These are phyloP conservation scores for Cranoglanis bouderius DNA, from an alignment of 2,113 vertebrate genomes.

Conservation along the genomic window DNA sequence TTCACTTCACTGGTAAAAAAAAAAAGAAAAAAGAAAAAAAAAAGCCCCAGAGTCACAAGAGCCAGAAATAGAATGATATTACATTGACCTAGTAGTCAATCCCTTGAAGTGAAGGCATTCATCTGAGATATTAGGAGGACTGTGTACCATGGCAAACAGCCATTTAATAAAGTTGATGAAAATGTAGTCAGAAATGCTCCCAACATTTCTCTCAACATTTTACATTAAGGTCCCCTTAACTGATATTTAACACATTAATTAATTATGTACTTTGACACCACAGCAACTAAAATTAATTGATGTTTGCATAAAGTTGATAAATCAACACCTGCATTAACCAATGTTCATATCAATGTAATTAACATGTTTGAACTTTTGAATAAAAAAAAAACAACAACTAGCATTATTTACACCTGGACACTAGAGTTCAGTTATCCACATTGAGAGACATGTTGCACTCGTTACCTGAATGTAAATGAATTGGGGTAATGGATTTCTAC, in stretches of 20 bases:
- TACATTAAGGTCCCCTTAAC: background rate
- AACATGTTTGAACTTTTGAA: background rate
- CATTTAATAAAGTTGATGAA: conserved; percentile 8
- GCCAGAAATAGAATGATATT: conserved; percentile 49
- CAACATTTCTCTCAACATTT: background rate
- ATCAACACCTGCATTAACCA: background rate
- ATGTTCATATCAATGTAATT: background rate
- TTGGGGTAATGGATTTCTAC: background rate
- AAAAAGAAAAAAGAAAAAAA: background rate
- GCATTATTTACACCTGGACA: background rate
- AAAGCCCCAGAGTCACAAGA: conserved; percentile 22
- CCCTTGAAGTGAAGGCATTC: conserved; percentile 26
- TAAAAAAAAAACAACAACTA: no score
- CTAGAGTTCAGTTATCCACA: background rate
- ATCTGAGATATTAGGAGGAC: conserved; percentile 13
- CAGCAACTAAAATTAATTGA: background rate
- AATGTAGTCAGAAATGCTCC: background rate
- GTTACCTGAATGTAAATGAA: background rate
- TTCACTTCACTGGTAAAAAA: conserved; percentile 5
- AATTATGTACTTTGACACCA: background rate
- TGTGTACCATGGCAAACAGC: conserved; percentile 28
- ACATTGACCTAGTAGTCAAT: conserved; percentile 10
- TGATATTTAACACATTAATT: background rate
- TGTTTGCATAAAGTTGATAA: background rate
- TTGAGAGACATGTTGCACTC: background rate